A percentile compares a stretch with the other conserved stretches of the same genome.
These are phyloP conservation scores for Toxotes lorentzi DNA, from an alignment of 2,797 vertebrate species.

Conservation along the genomic window DNA sequence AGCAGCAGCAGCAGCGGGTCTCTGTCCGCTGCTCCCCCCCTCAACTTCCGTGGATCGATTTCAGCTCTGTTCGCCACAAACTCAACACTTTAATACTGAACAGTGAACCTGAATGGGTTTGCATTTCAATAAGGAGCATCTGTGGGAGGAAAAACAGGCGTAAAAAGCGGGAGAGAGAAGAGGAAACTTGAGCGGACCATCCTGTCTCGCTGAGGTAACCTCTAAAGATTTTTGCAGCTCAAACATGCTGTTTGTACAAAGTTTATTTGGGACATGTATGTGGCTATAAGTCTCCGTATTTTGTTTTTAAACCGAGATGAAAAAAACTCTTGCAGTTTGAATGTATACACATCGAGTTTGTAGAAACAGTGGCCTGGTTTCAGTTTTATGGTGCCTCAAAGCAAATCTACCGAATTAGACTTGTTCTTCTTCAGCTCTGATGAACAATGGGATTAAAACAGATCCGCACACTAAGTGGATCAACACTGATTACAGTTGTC, in stretches of 20 bases:
- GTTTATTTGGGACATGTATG: neutral
- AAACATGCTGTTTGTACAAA: conserved; percentile 21
- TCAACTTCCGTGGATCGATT: conserved; percentile 53
- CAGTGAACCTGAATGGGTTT: neutral
- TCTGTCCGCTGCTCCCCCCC: conserved; percentile 5
- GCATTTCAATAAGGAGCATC: neutral
- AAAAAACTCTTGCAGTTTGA: neutral
- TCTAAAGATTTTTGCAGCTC: neutral
- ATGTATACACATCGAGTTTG: neutral
- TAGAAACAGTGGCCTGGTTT: neutral
- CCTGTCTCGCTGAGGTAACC: conserved; percentile 54
- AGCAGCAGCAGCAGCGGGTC: conserved; percentile 18
- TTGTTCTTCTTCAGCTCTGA: conserved; percentile 40
- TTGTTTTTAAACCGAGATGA: neutral
- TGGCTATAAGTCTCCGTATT: neutral
- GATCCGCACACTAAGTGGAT: conserved; percentile 52
- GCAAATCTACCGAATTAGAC: neutral
- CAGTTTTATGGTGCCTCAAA: neutral
- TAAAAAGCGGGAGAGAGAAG: neutral
- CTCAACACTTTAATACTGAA: neutral
- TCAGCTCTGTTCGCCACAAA: neutral
- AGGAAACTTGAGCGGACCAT: conserved; percentile 21
- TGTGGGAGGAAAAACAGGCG: neutral
- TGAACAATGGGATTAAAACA: conserved; percentile 79
- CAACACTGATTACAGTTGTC: conserved; percentile 34